These are phyloP conservation scores for Cylloceria caligata DNA, from an alignment of 2,888 invertebrate genomes.

Conservation along the genomic window DNA sequence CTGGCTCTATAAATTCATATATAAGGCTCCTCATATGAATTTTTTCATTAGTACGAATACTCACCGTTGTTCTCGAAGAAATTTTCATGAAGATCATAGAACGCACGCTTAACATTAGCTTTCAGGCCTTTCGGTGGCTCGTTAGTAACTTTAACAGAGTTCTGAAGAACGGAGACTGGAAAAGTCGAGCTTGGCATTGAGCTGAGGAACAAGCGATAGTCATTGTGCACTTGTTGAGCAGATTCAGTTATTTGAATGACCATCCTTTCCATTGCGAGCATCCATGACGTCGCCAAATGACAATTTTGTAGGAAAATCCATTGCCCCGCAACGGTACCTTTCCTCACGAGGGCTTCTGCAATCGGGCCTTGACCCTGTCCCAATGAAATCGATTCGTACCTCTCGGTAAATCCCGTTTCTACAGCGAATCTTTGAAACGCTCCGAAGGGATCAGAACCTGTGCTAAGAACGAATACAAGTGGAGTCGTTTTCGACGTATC, in stretches of 20 bases:
- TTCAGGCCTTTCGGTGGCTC: constrained; percentile 97
- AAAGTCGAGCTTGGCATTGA: constrained; percentile 95
- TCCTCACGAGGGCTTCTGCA: constrained; percentile 92
- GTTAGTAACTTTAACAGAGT: constrained; percentile 97
- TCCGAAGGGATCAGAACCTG: constrained; percentile 95
- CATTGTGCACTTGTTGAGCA: constrained; percentile 87
- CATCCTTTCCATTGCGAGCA: constrained; percentile 92
- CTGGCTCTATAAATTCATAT: neutral
- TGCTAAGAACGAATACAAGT: constrained; percentile 93
- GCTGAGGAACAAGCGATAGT: constrained; percentile 94
- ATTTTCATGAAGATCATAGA: constrained; percentile 90
- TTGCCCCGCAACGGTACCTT: constrained; percentile 90
- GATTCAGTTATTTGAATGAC: constrained; percentile 90
- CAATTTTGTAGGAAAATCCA: constrained; percentile 97
- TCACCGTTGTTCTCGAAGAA: constrained; percentile 93
- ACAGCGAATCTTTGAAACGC: constrained; percentile 93
- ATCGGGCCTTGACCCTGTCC: constrained; percentile 96
- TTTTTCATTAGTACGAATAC: constrained; percentile 48
- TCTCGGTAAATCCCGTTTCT: constrained; percentile 90
- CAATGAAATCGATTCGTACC: constrained; percentile 93
- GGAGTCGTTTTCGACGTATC: constrained; percentile 91
- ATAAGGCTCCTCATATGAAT: too few relatives aligned
- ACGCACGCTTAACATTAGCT: constrained; percentile 94
- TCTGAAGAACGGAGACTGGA: constrained; percentile 96
- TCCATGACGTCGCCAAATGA: constrained; percentile 97